A percentile compares a stretch with the other conserved stretches of the same genome.
Evolutionary conservation across 1,140 invertebrate species (phyloP).

Genomic region (Scaptomyza hsui): DNA sequence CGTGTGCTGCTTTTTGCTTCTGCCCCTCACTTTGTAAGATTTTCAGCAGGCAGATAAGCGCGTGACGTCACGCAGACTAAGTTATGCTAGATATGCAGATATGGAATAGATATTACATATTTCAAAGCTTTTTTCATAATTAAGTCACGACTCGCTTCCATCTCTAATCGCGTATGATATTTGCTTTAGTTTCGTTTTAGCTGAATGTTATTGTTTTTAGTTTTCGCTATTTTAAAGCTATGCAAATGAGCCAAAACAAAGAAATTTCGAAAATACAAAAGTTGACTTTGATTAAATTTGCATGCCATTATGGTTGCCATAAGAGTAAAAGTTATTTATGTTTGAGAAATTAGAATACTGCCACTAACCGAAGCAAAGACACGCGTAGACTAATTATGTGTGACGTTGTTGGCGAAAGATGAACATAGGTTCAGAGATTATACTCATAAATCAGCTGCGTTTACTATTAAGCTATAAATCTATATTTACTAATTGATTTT

Average conservation of each 20-base stretch:
- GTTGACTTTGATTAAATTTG: constrained; percentile 38
- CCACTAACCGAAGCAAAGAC: neutral
- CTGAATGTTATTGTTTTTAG: constrained; percentile 13
- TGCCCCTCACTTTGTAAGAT: neutral
- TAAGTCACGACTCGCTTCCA: constrained; percentile 4
- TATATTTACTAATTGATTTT: neutral
- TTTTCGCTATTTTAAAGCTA: constrained; percentile 20
- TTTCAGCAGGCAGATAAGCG: neutral
- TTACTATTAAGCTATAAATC: neutral
- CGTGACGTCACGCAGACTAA: constrained; percentile 4
- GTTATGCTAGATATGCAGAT: neutral
- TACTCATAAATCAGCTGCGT: constrained; percentile 6
- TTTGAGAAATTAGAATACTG: constrained; percentile 25
- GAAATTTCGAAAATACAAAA: constrained; percentile 64
- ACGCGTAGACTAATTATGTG: constrained; percentile 8
- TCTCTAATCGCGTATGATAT: constrained; percentile 33
- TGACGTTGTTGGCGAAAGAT: constrained; percentile 23
- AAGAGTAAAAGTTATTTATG: constrained; percentile 81
- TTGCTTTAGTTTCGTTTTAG: constrained; percentile 38
- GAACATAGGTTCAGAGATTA: neutral
- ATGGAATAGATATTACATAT: neutral
- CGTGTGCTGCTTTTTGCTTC: neutral
- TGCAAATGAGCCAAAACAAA: constrained; percentile 28
- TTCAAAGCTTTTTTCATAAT: constrained; percentile 1
- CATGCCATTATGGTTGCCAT: constrained; percentile 55